phyloP scores from a whole-genome alignment of 2,888 invertebrate genomes.

The Rambutsinella grinnellia region DNA sequence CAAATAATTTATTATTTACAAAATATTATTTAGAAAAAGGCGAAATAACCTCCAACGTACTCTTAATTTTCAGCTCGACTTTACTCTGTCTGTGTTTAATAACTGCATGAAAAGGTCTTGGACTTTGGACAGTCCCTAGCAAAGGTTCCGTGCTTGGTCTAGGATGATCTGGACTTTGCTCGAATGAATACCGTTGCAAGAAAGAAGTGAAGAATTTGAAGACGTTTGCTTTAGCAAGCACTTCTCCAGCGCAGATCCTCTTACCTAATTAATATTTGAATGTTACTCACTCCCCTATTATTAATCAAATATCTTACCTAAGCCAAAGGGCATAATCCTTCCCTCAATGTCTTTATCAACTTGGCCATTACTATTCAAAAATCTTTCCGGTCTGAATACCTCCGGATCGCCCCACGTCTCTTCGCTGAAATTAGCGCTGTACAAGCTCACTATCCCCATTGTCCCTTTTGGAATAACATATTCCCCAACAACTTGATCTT shows the following conservation, averaged over 20 bases:
- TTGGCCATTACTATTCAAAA: constrained; percentile 57
- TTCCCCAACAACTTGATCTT: constrained; percentile 51
- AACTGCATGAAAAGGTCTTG: constrained; percentile 37
- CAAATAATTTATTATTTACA: too few relatives aligned
- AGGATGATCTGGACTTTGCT: constrained; percentile 47
- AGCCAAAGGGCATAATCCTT: constrained; percentile 63
- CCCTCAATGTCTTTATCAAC: constrained; percentile 38
- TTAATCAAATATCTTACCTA: constrained; percentile 47
- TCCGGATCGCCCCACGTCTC: constrained; percentile 62
- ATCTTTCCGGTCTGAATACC: constrained; percentile 60
- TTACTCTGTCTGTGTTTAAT: constrained; percentile 7
- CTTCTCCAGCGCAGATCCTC: constrained; percentile 58
- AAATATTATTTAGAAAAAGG: too few relatives aligned
- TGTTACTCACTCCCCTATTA: not conserved
- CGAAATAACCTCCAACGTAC: too few relatives aligned
- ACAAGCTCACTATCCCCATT: constrained; percentile 59
- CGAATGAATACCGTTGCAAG: constrained; percentile 60
- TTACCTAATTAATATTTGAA: too few relatives aligned
- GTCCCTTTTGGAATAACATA: constrained; percentile 60
- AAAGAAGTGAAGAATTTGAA: constrained; percentile 61
- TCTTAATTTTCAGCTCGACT: too few relatives aligned
- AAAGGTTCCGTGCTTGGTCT: constrained; percentile 54
- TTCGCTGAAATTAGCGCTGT: constrained; percentile 61
- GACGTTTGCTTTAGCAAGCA: constrained; percentile 60
- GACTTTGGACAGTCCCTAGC: constrained; percentile 57